A percentile compares a stretch with the other conserved stretches of the same genome.
Conservation (phyloP, 2,888 invertebrate genomes). For the Pecten maximus region DNA sequence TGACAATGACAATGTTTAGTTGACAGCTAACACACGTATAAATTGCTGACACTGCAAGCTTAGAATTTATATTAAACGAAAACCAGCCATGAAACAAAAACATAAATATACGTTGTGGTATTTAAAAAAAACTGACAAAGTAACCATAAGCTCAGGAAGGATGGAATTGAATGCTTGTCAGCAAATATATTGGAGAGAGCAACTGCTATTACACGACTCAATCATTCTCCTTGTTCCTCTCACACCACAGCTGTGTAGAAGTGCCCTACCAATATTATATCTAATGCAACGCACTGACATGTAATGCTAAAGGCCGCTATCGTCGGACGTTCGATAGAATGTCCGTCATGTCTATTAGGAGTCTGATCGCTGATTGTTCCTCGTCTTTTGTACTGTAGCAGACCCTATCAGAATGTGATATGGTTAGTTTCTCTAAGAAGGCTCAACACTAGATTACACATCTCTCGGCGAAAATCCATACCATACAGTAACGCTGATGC, state of each 20-base stretch:
- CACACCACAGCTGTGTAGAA: not conserved
- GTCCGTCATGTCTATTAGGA: not conserved
- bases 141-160: not conserved
- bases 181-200: not conserved
- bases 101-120: not conserved
- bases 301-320: not conserved
- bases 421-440: not conserved
- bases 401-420: not conserved
- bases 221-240: not conserved
- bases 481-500: not conserved
- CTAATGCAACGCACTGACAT: not conserved
- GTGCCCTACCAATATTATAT: not conserved
- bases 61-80: not conserved
- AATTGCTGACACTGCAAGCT: too few species aligned
- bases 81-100: not conserved
- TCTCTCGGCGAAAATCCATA: not conserved
- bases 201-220: not conserved
- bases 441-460: not conserved
- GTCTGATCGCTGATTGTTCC: not conserved
- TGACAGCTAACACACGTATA: too few species aligned
- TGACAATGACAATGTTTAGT: too few species aligned
- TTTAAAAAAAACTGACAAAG: not conserved
- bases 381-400: not conserved
- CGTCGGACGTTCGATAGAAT: not conserved
- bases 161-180: not conserved